Evolutionary conservation across 2,113 vertebrate genomes (phyloP), one percentile per base, ranked within the genome.

Genomic region (Ramphastos sulfuratus): DNA sequence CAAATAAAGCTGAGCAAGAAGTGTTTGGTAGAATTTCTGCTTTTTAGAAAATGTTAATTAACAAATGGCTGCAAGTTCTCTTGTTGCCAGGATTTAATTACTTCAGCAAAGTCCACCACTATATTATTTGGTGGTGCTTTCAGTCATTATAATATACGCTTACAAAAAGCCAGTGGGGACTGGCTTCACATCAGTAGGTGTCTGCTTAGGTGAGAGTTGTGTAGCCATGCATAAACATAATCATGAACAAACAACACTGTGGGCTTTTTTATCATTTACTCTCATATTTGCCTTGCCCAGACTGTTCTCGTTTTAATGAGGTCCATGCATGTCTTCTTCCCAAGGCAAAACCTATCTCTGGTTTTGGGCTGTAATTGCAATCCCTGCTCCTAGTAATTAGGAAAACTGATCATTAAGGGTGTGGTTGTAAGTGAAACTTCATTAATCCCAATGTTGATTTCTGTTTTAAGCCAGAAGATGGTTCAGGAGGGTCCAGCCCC

Each of bases 391-490:
- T 79, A 58, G 46, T 52, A 52, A 59, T 70, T 55, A 50, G 61
- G 48, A 82, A 85, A 95, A 58, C 20, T 44, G 28, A 72, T 84
- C 23, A 56, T 67, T 89, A 70, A 59, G 24, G 44, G 37, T 4
- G 4, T 72, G 59, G 19, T 16, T 72, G 28, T 78, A 66, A 64
- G 46, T 39, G 19, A 83, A 82, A 42, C n/a, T 59, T 69, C 25
- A 56, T 82, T 90, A 76, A 92, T 70, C 87, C 19, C 72, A 82
- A 1, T 60, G 3, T 66, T 56, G 8, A 30, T 13, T 93, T 97
- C 33, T 92, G 9, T 89, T 78, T 94, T 95, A 94, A 99, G 99
- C 98, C 99, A 91, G 99, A 99, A 97, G 99, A 99, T 75, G 98
- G 97, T 16, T 98, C 99, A 6, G 98, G 98, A 61, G 98, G 98